A percentile compares a stretch with the other conserved stretches of the same genome.
These are phyloP conservation scores for Agrypnus murinus DNA, from an alignment of 2,888 invertebrate species.

Conservation along the genomic window DNA sequence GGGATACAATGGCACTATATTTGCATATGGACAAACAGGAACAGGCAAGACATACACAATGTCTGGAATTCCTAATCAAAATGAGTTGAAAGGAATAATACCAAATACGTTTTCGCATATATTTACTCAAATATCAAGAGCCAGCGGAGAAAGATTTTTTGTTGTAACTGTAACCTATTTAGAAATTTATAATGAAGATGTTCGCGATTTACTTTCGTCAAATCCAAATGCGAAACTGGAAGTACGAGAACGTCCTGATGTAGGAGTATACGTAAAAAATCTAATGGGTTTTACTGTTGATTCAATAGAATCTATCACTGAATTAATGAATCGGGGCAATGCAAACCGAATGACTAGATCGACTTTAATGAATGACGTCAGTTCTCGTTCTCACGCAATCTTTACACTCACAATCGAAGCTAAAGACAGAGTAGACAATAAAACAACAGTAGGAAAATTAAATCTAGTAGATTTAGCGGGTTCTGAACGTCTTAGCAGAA, in stretches of 20 bases:
- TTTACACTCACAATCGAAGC: slow-evolving; percentile 99
- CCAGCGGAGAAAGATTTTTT: slow-evolving; percentile 83
- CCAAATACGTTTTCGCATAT: slow-evolving; percentile 99
- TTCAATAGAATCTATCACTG: slow-evolving; percentile 69
- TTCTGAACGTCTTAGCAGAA: slow-evolving; percentile 97
- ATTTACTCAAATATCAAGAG: slow-evolving; percentile 97
- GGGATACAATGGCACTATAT: slow-evolving; percentile 96
- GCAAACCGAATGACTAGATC: slow-evolving; percentile 93
- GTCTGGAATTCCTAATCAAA: slow-evolving; percentile 92
- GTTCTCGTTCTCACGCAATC: slow-evolving; percentile 97
- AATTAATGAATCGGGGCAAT: slow-evolving; percentile 87
- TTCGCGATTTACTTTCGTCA: slow-evolving; percentile 91
- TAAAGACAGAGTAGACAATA: slow-evolving; percentile 88
- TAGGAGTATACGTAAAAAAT: slow-evolving; percentile 98
- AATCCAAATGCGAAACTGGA: slow-evolving; percentile 90
- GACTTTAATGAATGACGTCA: slow-evolving; percentile 98
- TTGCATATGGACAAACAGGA: slow-evolving; percentile 94
- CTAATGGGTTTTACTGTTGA: slow-evolving; percentile 98
- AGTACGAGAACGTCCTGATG: slow-evolving; percentile 95
- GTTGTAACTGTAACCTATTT: slow-evolving; percentile 97
- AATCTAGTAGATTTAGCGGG: slow-evolving; percentile 99
- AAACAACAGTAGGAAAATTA: slow-evolving; percentile 95
- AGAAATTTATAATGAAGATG: slow-evolving; percentile 99
- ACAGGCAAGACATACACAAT: slow-evolving; percentile 99
- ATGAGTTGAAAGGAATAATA: slow-evolving; percentile 91